phyloP scores from a whole-genome alignment of 2,113 vertebrate species.

The Marcusenius ussheri region DNA sequence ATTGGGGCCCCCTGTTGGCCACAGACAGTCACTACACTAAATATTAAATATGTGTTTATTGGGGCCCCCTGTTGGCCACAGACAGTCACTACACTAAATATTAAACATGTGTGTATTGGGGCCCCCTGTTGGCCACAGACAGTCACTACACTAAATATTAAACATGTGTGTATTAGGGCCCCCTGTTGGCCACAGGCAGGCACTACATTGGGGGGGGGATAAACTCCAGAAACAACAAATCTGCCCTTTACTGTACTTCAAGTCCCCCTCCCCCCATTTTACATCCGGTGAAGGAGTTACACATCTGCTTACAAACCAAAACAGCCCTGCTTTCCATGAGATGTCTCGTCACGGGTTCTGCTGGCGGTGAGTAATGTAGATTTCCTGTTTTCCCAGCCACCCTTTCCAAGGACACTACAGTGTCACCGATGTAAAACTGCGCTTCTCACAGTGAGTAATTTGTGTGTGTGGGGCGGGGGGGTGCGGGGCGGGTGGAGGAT shows the following conservation, averaged over 20 bases:
- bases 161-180: too few species aligned
- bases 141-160: background rate
- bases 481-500: background rate
- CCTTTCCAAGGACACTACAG: constrained; percentile 97
- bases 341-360: background rate
- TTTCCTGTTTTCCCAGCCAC: constrained; percentile 61
- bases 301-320: background rate
- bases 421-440: constrained; percentile 85
- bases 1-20: background rate
- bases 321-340: background rate
- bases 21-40: background rate
- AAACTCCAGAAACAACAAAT: background rate
- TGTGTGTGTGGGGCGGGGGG: background rate
- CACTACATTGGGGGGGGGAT: background rate
- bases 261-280: background rate
- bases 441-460: constrained; percentile 90
- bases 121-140: background rate
- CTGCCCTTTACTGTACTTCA: background rate
- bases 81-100: background rate
- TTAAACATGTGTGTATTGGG: background rate
- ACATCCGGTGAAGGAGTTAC: background rate
- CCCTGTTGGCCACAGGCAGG: too few species aligned
- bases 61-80: background rate
- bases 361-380: background rate
- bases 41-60: background rate